Evolutionary conservation across 2,888 invertebrate genomes (phyloP).

Genomic region (Rhimphoctona megacephalus): DNA sequence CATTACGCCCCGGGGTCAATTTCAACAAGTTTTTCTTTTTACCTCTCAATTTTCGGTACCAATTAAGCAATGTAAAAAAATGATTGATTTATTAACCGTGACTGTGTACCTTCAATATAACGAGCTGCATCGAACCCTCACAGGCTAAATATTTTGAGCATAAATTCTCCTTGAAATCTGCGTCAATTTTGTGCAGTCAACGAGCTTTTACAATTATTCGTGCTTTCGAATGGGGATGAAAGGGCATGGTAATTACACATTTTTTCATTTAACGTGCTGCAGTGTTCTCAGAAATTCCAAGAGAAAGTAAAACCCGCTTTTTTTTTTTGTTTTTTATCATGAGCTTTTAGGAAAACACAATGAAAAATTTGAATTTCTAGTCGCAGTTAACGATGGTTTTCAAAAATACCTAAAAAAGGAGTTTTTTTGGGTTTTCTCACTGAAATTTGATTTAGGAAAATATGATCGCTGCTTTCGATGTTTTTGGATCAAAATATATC

Average conservation of each 20-base stretch:
- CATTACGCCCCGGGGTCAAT: neutral
- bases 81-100: conserved; percentile 13
- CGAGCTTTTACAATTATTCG: neutral
- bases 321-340: neutral
- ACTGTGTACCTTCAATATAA: conserved; percentile 8
- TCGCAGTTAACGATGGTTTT: neutral
- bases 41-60: conserved; percentile 12
- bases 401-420: no score
- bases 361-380: neutral
- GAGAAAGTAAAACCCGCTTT: neutral
- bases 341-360: neutral
- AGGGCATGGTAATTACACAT: neutral
- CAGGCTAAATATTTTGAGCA: neutral
- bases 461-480: no score
- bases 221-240: neutral
- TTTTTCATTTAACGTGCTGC: neutral
- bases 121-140: neutral
- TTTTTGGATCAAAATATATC: no score
- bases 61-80: neutral
- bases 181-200: neutral
- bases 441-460: no score
- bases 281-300: neutral
- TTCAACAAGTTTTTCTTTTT: conserved; percentile 19
- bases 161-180: neutral
- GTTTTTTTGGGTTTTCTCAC: no score